Evolutionary conservation across 2,113 vertebrate species (phyloP), one percentile per base, ranked within the genome.

Genomic region (Aspidoscelis tigris): DNA sequence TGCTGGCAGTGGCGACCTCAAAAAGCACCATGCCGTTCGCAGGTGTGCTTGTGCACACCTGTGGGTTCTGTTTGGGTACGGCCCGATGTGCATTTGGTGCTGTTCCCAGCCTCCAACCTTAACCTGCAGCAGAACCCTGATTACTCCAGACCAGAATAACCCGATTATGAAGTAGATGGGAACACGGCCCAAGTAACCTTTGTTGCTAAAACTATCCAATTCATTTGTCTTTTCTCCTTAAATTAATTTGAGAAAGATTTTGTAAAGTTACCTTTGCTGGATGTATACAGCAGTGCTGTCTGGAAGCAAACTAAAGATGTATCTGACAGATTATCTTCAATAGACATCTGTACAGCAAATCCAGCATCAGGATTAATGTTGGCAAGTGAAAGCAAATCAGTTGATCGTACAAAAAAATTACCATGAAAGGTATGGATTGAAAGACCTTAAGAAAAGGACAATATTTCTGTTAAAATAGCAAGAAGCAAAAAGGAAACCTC

Each of bases 361-460:
- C 98, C 98, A 39, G 98, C 98, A 92, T 99, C 99, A 2, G 98
- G 98, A 94, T 98, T 99, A 89, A 99, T 97, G 65, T 99, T 99
- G 84, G 99, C 98, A 88, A 99, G 97, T 43, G 99, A 99, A 82
- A 99, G 92, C 89, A 99, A 94, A 92, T 99, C 98, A 68, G 98
- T 99, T 86, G 99, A 99, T 83, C 98, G 97, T 79, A 99, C 99
- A 84, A 99, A 99, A 95, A 99, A 99, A 94, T 99, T 99, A 5
- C 99, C 99, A 18, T 99, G 98, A 80, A 99, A 99, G 58, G 99
- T 99, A 74, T 99, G 99, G 96, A 99, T 99, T 79, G 99, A 99
- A 86, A 99, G 96, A 90, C 99, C 99, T 99, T 92, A 10, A 86
- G 84, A 89, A 33, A 90, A 87, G 0, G 68, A 61, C 61, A 24